These are phyloP conservation scores for Indicator maculatus DNA, from an alignment of 2,113 vertebrate genomes.

Conservation along the genomic window DNA sequence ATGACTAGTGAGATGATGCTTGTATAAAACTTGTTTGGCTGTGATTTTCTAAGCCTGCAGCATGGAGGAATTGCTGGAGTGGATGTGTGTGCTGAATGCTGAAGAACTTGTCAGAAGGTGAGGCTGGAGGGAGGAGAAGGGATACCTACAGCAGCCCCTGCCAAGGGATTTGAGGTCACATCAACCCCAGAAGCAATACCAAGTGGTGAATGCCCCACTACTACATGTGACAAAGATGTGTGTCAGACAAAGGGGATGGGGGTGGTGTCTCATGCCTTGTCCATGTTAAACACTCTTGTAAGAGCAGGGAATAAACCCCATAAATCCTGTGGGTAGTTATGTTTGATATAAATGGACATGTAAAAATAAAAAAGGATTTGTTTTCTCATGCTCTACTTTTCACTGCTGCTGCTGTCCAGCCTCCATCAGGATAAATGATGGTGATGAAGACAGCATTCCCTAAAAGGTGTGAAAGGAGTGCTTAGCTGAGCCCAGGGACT, in stretches of 20 bases:
- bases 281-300: neutral
- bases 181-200: neutral
- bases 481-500: neutral
- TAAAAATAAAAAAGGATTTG: neutral
- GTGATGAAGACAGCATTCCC: neutral
- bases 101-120: neutral
- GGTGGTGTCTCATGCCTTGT: neutral
- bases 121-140: neutral
- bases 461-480: neutral
- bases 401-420: neutral
- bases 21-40: constrained; percentile 3
- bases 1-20: constrained; percentile 14
- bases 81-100: neutral
- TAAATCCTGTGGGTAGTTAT: constrained; percentile 2
- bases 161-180: neutral
- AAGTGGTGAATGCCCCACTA: accelerated
- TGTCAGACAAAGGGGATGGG: neutral
- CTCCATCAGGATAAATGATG: neutral
- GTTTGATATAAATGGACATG: neutral
- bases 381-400: neutral
- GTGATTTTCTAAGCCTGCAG: constrained; percentile 1
- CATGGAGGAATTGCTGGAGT: neutral
- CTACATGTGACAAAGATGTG: neutral
- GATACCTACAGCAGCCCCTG: accelerated
- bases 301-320: neutral